These are phyloP conservation scores for Vireo altiloquus DNA, from an alignment of 2,113 vertebrate genomes.

Conservation along the genomic window DNA sequence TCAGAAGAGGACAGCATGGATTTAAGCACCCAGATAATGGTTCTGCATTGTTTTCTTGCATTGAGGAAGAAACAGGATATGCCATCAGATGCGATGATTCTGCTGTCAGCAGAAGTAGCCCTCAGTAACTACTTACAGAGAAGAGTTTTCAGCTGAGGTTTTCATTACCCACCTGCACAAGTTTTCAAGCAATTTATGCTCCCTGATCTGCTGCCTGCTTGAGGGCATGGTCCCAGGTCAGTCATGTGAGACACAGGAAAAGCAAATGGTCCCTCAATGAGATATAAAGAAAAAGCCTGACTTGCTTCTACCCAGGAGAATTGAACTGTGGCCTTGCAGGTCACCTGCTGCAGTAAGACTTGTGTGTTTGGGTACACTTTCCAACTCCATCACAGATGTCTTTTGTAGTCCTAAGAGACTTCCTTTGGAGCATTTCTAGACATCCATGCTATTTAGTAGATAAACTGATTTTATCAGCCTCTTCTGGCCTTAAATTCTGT, in stretches of 20 bases:
- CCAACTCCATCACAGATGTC: background rate
- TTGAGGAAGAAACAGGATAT: background rate
- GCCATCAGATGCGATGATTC: background rate
- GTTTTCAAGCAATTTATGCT: background rate
- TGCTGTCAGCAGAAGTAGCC: background rate
- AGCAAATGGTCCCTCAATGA: background rate
- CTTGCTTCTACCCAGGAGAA: background rate
- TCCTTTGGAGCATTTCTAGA: background rate
- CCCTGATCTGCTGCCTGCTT: constrained; percentile 4
- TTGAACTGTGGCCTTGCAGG: background rate
- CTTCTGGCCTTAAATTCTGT: constrained; percentile 4
- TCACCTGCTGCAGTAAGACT: background rate
- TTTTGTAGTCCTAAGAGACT: background rate
- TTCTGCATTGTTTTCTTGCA: background rate
- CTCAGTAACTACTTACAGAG: background rate
- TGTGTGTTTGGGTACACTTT: background rate
- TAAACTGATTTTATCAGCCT: background rate
- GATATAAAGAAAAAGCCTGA: background rate
- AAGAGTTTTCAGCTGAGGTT: background rate
- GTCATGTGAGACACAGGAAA: background rate
- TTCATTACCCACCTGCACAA: background rate
- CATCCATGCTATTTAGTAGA: background rate
- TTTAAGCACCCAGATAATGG: background rate
- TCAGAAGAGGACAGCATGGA: background rate
- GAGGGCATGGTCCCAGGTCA: constrained; percentile 1